These are phyloP conservation scores for Hoplias malabaricus DNA, from an alignment of 2,113 vertebrate genomes.

Conservation along the genomic window DNA sequence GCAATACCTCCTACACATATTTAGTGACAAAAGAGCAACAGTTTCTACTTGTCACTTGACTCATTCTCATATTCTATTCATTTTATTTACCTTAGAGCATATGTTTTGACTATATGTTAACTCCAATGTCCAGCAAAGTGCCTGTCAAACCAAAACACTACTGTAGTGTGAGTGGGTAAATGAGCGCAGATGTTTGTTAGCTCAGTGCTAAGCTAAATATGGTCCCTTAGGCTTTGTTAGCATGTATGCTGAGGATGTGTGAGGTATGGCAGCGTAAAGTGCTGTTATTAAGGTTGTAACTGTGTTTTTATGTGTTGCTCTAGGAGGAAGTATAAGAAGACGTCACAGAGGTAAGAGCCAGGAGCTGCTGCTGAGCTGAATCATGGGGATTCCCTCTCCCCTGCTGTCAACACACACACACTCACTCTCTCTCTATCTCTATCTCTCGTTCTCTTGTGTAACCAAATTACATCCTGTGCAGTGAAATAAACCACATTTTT, in stretches of 20 bases:
- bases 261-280: not conserved
- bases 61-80: no score
- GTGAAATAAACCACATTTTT: not conserved
- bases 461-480: not conserved
- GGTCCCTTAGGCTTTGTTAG: no score
- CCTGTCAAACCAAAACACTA: no score
- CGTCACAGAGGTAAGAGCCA: constrained; percentile 95
- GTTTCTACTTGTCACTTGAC: no score
- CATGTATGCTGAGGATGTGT: not conserved
- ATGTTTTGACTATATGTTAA: no score
- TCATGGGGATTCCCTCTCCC: not conserved
- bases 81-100: no score
- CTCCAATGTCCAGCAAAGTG: no score
- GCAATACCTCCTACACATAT: no score
- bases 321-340: constrained; percentile 99
- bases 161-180: no score
- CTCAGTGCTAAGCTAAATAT: no score
- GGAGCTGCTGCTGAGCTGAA: not conserved
- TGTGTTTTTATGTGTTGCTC: constrained; percentile 61
- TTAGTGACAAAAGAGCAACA: no score
- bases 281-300: not conserved
- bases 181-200: no score
- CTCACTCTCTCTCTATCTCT: not conserved
- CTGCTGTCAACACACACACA: not conserved
- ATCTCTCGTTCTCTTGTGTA: not conserved